Percentiles rank a stretch among this genome's conserved stretches.
These are phyloP conservation scores for Drosophila guanche DNA, from an alignment of 1,140 invertebrate species.

Conservation along the genomic window DNA sequence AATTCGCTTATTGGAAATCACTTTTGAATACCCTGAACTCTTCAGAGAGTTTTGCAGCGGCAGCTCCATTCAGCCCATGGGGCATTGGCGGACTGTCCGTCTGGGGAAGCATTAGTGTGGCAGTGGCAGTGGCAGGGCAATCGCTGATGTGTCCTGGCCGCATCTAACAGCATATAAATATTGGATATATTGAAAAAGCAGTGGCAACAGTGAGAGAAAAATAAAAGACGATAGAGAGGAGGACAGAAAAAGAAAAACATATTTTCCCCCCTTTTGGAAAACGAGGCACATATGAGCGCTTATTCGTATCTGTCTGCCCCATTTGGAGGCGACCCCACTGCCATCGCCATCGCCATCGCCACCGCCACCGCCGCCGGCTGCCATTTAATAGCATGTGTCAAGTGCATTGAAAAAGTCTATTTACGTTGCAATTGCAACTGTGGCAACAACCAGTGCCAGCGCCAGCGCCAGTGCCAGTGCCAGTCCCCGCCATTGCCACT, in stretches of 20 bases:
- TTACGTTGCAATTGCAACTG: slow-evolving; percentile 77
- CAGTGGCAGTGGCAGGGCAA: neutral
- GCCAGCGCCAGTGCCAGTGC: slow-evolving; percentile 19
- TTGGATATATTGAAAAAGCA: slow-evolving; percentile 53
- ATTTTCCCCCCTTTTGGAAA: slow-evolving; percentile 1
- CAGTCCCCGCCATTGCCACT: slow-evolving; percentile 13
- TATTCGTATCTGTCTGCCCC: slow-evolving; percentile 33
- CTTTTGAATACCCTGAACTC: too few relatives aligned
- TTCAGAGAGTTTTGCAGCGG: too few relatives aligned
- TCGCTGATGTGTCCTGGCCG: slow-evolving; percentile 11
- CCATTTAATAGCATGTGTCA: slow-evolving; percentile 81
- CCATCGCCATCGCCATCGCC: neutral
- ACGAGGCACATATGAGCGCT: slow-evolving; percentile 4
- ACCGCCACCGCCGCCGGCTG: slow-evolving; percentile 40
- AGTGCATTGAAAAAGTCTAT: slow-evolving; percentile 82
- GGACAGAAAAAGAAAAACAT: slow-evolving; percentile 22
- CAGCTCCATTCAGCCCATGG: too few relatives aligned
- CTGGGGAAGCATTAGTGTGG: too few relatives aligned
- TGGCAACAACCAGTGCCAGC: slow-evolving; percentile 30
- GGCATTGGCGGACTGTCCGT: too few relatives aligned
- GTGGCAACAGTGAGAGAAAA: slow-evolving; percentile 24
- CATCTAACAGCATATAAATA: slow-evolving; percentile 71
- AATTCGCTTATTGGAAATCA: too few relatives aligned
- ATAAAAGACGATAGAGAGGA: slow-evolving; percentile 6
- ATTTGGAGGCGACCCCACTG: neutral